Base-by-base conservation (phyloP, 92 coral and sea anemone genomes). In the Diadumene lineata region DNA sequence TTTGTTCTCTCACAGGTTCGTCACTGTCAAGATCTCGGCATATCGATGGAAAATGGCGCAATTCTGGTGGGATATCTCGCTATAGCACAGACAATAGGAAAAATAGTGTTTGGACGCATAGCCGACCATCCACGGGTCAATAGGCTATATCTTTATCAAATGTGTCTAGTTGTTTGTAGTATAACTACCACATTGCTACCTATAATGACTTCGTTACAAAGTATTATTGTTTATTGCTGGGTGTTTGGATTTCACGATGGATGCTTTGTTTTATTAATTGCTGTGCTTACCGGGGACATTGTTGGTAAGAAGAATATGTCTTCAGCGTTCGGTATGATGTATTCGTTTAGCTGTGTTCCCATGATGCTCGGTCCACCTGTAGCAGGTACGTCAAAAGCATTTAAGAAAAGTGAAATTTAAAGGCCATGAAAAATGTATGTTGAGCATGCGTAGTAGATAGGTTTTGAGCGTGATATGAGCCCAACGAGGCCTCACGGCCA, bases 311-410 rank as follows among this genome's bases (percentile, higher is more conserved):
- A 69, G 33, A 83, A 87, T 68, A 84, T 90, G 82, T 81, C 92
- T 19, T 31, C 89, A 0, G 96, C 89, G 1, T 90, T 38, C 64
- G 96, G 96, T 0, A 62, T 87, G 81, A 83, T 87, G 96, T 90
- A 83, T 60, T 70, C 77, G 3, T 63, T 90, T 46, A 83, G 86
- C 25, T 84, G 88, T 26, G 55, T 86, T 34, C 96, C 96, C 0
- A 82, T 90, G 96, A 90, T 90, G 89, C 19, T 86, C 30, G 96
- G 96, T 1, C 92, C 96, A 1, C 91, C 96, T 0, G 92, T 90
- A 1, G 96, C 96, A 21, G 92, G 96, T 90, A 33, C 64, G 91
- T 38, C n/a, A n/a, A n/a, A n/a, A n/a, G n/a, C n/a, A n/a, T n/a
- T n/a, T n/a, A n/a, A n/a, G n/a, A n/a, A n/a, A n/a, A n/a, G n/a